These are phyloP conservation scores for Seriola quinqueradiata DNA, from an alignment of 2,113 vertebrate species.

Conservation along the genomic window DNA sequence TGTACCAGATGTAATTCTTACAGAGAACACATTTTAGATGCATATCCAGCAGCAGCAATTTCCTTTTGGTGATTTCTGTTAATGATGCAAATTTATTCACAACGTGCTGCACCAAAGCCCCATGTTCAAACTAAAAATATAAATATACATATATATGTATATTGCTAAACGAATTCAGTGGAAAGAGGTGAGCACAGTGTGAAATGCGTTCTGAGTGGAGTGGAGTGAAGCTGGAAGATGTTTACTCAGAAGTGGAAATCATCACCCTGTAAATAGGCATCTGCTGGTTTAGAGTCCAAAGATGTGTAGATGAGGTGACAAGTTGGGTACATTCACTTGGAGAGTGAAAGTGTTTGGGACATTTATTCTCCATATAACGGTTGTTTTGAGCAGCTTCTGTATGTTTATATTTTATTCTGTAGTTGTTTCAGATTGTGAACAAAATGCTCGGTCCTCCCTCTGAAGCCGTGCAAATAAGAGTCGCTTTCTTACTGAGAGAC, in stretches of 20 bases:
- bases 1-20: slow-evolving; percentile 32
- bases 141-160: too few relatives aligned
- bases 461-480: background rate
- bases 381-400: background rate
- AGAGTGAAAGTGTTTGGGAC: background rate
- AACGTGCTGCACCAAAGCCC: background rate
- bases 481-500: background rate
- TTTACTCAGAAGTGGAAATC: background rate
- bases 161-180: background rate
- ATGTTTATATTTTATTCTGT: background rate
- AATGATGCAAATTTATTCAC: slow-evolving; percentile 32
- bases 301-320: background rate
- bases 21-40: slow-evolving; percentile 28
- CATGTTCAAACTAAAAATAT: background rate
- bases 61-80: slow-evolving; percentile 11
- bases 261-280: background rate
- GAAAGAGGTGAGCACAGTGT: background rate
- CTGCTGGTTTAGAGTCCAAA: background rate
- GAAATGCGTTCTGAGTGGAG: background rate
- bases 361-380: background rate
- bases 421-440: background rate
- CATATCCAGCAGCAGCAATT: background rate
- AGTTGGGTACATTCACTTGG: background rate
- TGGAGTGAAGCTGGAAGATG: background rate
- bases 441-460: background rate